A percentile compares a stretch with the other conserved stretches of the same genome.
Conservation (phyloP, 2,888 invertebrate genomes). For the Volucella zonaria region DNA sequence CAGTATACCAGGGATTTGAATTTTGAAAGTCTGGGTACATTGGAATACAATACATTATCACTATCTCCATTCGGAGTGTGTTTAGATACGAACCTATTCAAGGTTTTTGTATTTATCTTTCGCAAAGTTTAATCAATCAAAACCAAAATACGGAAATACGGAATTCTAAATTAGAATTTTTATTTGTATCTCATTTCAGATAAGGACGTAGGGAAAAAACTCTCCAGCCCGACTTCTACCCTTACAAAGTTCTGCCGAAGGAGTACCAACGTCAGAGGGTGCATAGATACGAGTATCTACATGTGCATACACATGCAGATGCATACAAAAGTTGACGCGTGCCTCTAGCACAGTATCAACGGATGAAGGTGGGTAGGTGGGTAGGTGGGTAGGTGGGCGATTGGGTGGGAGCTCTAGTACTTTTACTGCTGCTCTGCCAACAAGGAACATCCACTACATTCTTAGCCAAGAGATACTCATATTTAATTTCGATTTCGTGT, state of each 20-base stretch:
- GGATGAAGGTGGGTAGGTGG: slow-evolving; percentile 38
- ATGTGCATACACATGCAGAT: slow-evolving; percentile 13
- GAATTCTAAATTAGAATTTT: neutral
- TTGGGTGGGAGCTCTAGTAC: neutral
- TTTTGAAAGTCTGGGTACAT: too few relatives aligned
- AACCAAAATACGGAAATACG: too few relatives aligned
- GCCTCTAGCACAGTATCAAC: slow-evolving; percentile 42
- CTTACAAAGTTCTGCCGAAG: slow-evolving; percentile 44
- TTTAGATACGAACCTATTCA: too few relatives aligned
- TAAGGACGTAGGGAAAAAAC: slow-evolving; percentile 10
- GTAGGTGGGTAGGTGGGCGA: slow-evolving; percentile 27
- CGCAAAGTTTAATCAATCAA: neutral
- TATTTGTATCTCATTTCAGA: slow-evolving; percentile 41
- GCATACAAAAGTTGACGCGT: slow-evolving; percentile 58
- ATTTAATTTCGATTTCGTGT: slow-evolving; percentile 63
- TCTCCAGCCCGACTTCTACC: slow-evolving; percentile 34
- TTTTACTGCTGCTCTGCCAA: neutral
- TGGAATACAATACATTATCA: too few relatives aligned
- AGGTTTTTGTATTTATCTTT: too few relatives aligned
- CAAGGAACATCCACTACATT: neutral
- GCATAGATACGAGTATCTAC: slow-evolving; percentile 10
- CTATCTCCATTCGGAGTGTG: too few relatives aligned
- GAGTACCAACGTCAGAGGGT: slow-evolving; percentile 48
- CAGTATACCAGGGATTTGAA: too few relatives aligned
- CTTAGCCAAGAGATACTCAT: slow-evolving; percentile 1